Conservation (phyloP, 2,113 vertebrate genomes). For the Callithrix jacchus region DNA sequence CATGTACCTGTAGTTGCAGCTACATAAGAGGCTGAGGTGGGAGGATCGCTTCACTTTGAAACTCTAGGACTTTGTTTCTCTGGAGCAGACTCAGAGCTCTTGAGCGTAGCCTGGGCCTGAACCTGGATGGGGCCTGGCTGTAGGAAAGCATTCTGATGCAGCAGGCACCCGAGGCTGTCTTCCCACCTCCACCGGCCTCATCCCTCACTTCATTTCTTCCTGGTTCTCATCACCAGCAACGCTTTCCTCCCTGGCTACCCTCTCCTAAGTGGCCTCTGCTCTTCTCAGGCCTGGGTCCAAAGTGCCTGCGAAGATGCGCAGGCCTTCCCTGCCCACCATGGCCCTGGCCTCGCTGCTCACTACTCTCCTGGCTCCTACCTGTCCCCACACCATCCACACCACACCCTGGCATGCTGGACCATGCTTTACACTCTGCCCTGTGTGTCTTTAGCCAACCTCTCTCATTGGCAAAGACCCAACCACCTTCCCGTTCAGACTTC, state of each 20-base stretch:
- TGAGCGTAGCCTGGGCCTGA: too few species aligned
- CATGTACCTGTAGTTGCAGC: fast-evolving
- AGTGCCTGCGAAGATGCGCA: fast-evolving
- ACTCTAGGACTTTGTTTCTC: background rate
- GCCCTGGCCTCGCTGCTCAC: background rate
- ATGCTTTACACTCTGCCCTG: fast-evolving
- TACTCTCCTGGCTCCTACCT: background rate
- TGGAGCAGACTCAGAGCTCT: background rate
- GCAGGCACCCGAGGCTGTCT: background rate
- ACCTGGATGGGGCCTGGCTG: background rate
- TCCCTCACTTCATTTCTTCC: fast-evolving
- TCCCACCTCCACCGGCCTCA: fast-evolving
- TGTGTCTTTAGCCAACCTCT: background rate
- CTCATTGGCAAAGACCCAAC: background rate
- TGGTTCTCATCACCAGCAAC: background rate
- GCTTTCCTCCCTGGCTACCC: fast-evolving
- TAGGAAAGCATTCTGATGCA: too few species aligned
- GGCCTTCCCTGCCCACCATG: background rate
- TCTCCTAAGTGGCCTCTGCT: background rate
- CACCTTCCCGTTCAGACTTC: fast-evolving
- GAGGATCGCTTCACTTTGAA: background rate
- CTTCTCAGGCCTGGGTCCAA: background rate
- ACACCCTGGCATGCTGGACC: fast-evolving
- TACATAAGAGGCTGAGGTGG: background rate
- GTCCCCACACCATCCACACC: fast-evolving